Evolutionary conservation across 2,797 vertebrate genomes (phyloP), one percentile per base, ranked within the genome.

Genomic region (Lepilemur septentrionalis): DNA sequence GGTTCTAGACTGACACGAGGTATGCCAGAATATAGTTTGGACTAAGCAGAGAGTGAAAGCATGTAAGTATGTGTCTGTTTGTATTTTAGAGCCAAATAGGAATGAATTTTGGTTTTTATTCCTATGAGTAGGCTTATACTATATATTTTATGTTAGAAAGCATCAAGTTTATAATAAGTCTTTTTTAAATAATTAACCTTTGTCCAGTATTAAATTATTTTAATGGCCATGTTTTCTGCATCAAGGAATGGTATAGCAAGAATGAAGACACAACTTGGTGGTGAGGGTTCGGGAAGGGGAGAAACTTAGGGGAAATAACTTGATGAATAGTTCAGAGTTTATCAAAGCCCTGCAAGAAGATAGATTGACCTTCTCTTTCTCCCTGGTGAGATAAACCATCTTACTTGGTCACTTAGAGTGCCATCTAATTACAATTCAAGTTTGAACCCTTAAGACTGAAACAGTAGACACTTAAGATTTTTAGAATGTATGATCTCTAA

Each of bases 271-370:
- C 20, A 85, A 12, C 6, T 93, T 80, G 41, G 57, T 65, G 18
- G 2, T 75, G 23, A 41, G 20, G 50, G 32, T 23, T 94, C 1
- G 17, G 17, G 8, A 81, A 82, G 8, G 32, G 41, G 28, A 70
- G 48, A 63, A 38, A 43, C 25, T 52, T 72, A 72, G 22, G 59
- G 55, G n/a, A 87, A 59, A 67, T 82, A 91, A 32, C 30, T 70
- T 93, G 43, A 70, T 88, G 73, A 86, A 14, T 91, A 81, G 38
- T 89, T 94, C 10, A 83, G 48, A 93, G 41, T 79, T 96, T 87
- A 84, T n/a, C 48, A 63, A 55, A 91, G 43, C 43, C 5, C 41
- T 43, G 63, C 38, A 63, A 7, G 57, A 82, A 89, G 55, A 57
- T 35, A 85, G 32, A 69, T 38, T 67, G 65, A 52, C 48, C 41